Evolutionary conservation across 2,113 vertebrate species (phyloP), one percentile per base, ranked within the genome.

Genomic region (Oenanthe oenanthe): DNA sequence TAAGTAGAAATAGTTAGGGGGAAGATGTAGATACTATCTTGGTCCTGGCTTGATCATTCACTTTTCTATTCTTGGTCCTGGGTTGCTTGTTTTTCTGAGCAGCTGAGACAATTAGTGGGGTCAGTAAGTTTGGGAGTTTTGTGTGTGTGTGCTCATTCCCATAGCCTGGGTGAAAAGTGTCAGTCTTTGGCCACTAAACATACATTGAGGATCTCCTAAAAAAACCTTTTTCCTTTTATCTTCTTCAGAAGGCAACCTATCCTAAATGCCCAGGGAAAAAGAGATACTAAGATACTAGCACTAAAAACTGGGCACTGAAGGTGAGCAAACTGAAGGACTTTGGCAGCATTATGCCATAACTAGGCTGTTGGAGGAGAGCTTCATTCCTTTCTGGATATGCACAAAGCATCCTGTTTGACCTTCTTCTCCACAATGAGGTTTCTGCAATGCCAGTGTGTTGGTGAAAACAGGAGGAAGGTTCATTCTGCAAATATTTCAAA

Each of bases 51-150:
- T 90, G 47, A 56, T 40, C 51, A 78, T 42, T 43, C 45, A 34
- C 43, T 77, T 89, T 54, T 83, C 60, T 74, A 34, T n/a, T 56
- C 17, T 77, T 36, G 12, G 32, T 56, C 60, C 26, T 70, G 42
- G 13, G 29, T 65, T 5, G 1, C 24, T 43, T n/a, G 16, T 50
- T 87, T 81, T 93, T 93, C 76, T 88, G 38, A 58, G 63, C 48
- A 84, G 43, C 28, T 0, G 0, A 38, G 51, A 17, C 28, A 77
- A 6, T 18, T 5, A 0, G 31, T 36, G n/a, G 34, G 25, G 34
- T 92, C 11, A 5, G 43, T 29, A 66, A 76, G 2, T 34, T 31
- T 38, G 4, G 6, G 6, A 38, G 26, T 65, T 82, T 67, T 68
- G 10, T 54, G 19, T 8, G 7, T n/a, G 6, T n/a, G 45, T n/a